phyloP scores from a whole-genome alignment of 2,888 invertebrate species.

The Oscheius sp. region DNA sequence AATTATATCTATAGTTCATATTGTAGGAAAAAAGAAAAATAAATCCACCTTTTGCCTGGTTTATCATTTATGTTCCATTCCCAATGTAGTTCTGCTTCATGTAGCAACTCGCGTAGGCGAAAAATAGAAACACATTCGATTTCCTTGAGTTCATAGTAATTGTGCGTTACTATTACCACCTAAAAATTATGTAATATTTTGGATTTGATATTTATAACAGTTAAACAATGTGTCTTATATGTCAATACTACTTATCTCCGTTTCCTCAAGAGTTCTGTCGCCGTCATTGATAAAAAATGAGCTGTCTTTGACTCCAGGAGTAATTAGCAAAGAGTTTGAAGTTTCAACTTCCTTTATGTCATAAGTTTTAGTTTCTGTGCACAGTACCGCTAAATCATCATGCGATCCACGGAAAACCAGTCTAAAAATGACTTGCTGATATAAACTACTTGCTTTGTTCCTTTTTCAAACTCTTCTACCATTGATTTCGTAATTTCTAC shows the following conservation, averaged over 20 bases:
- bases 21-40: not conserved
- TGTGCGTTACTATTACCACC: conserved; percentile 29
- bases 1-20: conserved; percentile 17
- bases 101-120: conserved; percentile 17
- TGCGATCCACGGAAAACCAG: conserved; percentile 34
- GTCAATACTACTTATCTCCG: no score
- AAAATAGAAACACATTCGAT: conserved; percentile 29
- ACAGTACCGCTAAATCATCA: conserved; percentile 36
- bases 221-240: not conserved
- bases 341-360: conserved; percentile 42
- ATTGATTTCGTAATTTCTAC: conserved; percentile 31
- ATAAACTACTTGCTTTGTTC: conserved; percentile 25
- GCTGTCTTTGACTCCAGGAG: conserved; percentile 7
- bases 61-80: not conserved
- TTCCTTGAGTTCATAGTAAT: conserved; percentile 26
- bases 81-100: conserved; percentile 17
- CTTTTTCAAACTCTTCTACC: conserved; percentile 33
- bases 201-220: not conserved
- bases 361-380: conserved; percentile 32
- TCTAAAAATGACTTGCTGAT: conserved; percentile 7
- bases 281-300: conserved; percentile 9
- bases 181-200: not conserved
- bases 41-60: conserved; percentile 2
- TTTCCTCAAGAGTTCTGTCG: not conserved
- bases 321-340: conserved; percentile 36